Base-by-base conservation (phyloP, 2,888 invertebrate species). In the Caenorhabditis drosophilae region DNA sequence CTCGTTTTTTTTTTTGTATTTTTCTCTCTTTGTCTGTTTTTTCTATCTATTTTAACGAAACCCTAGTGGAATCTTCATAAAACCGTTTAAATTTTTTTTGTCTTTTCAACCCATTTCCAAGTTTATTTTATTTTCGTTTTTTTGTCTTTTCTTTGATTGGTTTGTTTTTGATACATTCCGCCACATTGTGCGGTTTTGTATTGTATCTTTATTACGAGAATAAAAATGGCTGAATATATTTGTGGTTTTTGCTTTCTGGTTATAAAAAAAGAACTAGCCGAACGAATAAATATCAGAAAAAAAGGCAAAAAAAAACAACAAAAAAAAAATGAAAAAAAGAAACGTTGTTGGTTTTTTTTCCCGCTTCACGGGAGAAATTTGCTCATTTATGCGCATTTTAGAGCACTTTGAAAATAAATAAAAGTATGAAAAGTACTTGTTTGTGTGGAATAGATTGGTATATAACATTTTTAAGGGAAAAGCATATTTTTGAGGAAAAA, bases 341-440 rank as follows among this genome's bases (percentile, higher is more conserved):
- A 31, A 31, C 6, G 31, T 6, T 31, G 6, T 12, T 31, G 6
- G 6, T 31, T 31, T 31, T 12, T 31, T 12, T 12, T 31, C 31
- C 35, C 52, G 56, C 62, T 56, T 62, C 62, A 52, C 27, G 56
- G 52, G 47, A n/a, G n/a, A 22, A 52, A 27, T 48, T 34, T 26
- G 25, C 52, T 62, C 48, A 52, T 47, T 61, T 61, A 61, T 61
- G 61, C 55, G 35, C 55, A 61, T 61, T 41, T 26, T 55, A 26
- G n/a, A 61, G 31, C 35, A 20, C 22, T 51, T 61, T 50, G 34
- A 54, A 54, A 61, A 61, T 55, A 61, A 61, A 61, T 51, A 41
- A 38, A 34, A 34, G 38, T 22, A 26, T 46, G 46, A 35, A 44
- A 47, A 49, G 35, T 48, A 34, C 42, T 47, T 27, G 35, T 34